A percentile compares a stretch with the other conserved stretches of the same genome.
Evolutionary conservation across 2,797 vertebrate genomes (phyloP).

Genomic region (Chaetodon trifasciatus): DNA sequence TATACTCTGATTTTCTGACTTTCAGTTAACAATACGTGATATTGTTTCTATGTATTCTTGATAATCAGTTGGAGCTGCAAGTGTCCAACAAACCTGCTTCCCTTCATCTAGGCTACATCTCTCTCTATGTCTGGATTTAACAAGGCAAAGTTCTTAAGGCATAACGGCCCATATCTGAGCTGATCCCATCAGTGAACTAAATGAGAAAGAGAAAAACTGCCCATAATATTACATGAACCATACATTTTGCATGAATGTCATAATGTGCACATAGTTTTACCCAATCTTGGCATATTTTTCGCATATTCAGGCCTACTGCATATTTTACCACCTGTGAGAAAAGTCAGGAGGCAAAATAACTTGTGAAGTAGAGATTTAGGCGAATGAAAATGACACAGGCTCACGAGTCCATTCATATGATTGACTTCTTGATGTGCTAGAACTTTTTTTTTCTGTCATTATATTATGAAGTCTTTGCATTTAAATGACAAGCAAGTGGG

Average conservation of each 20-base stretch:
- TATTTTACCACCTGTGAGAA: neutral
- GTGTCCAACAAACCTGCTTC: neutral
- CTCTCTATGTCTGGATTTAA: neutral
- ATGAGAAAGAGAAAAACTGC: slow-evolving; percentile 9
- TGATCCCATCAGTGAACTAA: neutral
- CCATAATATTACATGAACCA: neutral
- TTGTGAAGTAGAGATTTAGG: neutral
- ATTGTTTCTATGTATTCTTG: neutral
- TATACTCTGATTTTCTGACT: neutral
- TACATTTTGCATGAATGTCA: slow-evolving; percentile 4
- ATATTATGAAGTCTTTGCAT: neutral
- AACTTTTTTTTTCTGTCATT: neutral
- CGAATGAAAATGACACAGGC: slow-evolving; percentile 4
- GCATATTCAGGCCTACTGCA: neutral
- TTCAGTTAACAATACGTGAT: too few relatives aligned
- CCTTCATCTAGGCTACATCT: neutral
- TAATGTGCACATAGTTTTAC: neutral
- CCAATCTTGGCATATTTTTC: neutral
- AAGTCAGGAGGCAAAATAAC: neutral
- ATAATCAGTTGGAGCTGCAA: neutral
- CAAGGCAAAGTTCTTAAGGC: neutral
- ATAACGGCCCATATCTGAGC: neutral
- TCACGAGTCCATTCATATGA: neutral
- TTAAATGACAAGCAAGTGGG: neutral
- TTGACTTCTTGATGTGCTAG: neutral